phyloP scores from a whole-genome alignment of 1,140 invertebrate genomes.

The Heliconius himera region DNA sequence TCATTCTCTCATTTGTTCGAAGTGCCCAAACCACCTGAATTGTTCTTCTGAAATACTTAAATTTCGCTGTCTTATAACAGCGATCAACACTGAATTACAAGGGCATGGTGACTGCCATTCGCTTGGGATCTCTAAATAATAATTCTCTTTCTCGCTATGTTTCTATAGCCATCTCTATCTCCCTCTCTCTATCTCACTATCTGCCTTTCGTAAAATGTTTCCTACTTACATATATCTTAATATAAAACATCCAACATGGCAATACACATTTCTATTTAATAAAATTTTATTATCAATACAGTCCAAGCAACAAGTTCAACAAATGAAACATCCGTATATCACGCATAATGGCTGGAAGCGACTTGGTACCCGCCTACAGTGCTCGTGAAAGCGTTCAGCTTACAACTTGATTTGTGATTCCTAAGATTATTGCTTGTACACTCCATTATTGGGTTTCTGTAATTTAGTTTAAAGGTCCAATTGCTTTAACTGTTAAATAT shows the following conservation, averaged over 20 bases:
- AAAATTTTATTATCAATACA: conserved; percentile 1
- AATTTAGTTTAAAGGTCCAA: conserved; percentile 60
- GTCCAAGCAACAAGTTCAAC: conserved; percentile 7
- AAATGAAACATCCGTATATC: conserved; percentile 42
- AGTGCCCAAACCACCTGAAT: too few relatives aligned
- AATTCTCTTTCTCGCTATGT: too few relatives aligned
- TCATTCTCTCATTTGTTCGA: too few relatives aligned
- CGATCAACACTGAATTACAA: too few relatives aligned
- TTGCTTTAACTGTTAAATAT: conserved; percentile 49
- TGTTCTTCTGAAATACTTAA: too few relatives aligned
- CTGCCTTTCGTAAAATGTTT: too few relatives aligned
- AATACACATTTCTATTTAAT: not conserved
- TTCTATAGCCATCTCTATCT: too few relatives aligned
- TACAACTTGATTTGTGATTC: conserved; percentile 79
- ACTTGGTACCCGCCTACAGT: conserved; percentile 68
- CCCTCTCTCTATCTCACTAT: too few relatives aligned
- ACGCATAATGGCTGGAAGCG: conserved; percentile 66
- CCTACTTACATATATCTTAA: too few relatives aligned
- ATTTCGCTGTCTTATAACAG: too few relatives aligned
- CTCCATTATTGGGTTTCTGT: conserved; percentile 69
- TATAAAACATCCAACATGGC: not conserved
- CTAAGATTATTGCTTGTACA: conserved; percentile 72
- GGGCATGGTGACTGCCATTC: too few relatives aligned
- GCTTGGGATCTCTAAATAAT: too few relatives aligned
- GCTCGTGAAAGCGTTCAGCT: conserved; percentile 75